A percentile compares a stretch with the other conserved stretches of the same genome.
Evolutionary conservation across 2,797 vertebrate species (phyloP).

Genomic region (Furcifer pardalis): DNA sequence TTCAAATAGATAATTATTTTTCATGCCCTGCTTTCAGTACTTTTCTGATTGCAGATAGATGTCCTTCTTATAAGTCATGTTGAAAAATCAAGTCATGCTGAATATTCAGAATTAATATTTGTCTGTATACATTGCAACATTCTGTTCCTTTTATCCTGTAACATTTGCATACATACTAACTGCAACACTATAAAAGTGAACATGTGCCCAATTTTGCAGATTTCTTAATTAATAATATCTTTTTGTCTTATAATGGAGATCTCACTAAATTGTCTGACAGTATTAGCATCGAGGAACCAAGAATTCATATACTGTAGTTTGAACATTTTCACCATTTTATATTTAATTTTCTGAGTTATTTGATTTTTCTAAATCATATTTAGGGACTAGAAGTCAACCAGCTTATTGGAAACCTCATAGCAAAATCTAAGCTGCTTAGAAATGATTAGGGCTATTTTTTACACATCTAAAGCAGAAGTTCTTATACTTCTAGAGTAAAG

Average conservation of each 20-base stretch:
- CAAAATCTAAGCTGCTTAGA: background rate
- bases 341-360: too few species aligned
- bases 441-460: background rate
- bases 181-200: background rate
- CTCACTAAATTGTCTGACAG: background rate
- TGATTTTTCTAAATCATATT: too few species aligned
- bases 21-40: background rate
- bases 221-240: background rate
- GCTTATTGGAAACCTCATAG: background rate
- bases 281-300: background rate
- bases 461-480: background rate
- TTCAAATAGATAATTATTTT: background rate
- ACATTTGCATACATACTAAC: background rate
- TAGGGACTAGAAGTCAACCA: background rate
- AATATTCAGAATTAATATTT: background rate
- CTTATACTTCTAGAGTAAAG: too few species aligned
- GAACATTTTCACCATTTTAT: too few species aligned
- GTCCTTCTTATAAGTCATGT: background rate
- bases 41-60: background rate
- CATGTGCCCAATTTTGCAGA: background rate
- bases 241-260: background rate
- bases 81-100: background rate
- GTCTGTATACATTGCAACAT: background rate
- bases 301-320: background rate
- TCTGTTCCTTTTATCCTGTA: background rate